These are phyloP conservation scores for Eurystomus gularis DNA, from an alignment of 2,113 vertebrate genomes.

Conservation along the genomic window DNA sequence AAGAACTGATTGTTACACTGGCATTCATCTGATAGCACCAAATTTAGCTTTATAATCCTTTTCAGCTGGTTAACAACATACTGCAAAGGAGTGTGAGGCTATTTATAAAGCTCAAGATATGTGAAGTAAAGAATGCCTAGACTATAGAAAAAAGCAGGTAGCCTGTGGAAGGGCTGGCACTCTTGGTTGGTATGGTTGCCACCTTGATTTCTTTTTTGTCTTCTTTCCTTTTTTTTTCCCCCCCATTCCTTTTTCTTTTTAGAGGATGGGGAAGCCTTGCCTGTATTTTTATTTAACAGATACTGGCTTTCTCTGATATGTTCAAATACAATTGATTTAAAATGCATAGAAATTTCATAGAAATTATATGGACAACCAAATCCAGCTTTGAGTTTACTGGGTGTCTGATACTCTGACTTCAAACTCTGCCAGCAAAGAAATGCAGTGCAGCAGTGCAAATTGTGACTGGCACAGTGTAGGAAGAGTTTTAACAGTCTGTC, in stretches of 20 bases:
- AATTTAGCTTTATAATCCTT: slow-evolving; percentile 65
- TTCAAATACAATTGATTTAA: not conserved
- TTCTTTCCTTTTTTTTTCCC: not conserved
- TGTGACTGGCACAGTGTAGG: not conserved
- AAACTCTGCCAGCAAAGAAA: not conserved
- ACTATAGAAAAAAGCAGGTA: slow-evolving; percentile 16
- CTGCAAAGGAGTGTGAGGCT: slow-evolving; percentile 11
- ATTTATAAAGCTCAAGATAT: slow-evolving; percentile 54
- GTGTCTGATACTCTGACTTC: not conserved
- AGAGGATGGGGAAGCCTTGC: not conserved
- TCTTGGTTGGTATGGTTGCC: not conserved
- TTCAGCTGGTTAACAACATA: slow-evolving; percentile 70
- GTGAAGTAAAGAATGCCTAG: slow-evolving; percentile 22
- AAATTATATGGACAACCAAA: not conserved
- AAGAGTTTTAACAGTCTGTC: not conserved
- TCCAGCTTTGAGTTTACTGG: not conserved
- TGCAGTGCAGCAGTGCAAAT: not conserved
- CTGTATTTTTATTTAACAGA: not conserved
- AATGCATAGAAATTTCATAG: not conserved
- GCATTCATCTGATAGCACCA: slow-evolving; percentile 39
- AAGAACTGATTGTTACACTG: slow-evolving; percentile 38
- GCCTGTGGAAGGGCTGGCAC: not conserved
- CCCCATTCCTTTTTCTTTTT: not conserved
- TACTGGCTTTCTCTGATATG: not conserved
- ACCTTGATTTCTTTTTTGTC: not conserved